phyloP scores from a whole-genome alignment of 2,113 vertebrate genomes.

The Romanogobio albipinnatus region DNA sequence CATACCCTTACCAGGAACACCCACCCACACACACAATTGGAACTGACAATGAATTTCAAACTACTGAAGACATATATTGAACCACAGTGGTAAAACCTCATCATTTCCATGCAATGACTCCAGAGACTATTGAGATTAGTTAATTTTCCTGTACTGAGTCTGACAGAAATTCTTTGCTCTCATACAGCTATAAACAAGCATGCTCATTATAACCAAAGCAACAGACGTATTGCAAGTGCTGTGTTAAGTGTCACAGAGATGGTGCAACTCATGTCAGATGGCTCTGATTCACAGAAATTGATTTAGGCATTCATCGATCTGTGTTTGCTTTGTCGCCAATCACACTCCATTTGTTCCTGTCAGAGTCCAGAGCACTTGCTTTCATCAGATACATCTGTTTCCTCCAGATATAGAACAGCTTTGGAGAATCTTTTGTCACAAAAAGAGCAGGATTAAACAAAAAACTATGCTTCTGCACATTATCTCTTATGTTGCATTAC shows the following conservation, averaged over 20 bases:
- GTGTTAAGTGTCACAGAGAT: slow-evolving; percentile 35
- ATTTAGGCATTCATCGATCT: slow-evolving; percentile 15
- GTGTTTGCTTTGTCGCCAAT: slow-evolving; percentile 9
- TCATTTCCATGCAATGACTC: not conserved
- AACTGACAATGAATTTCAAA: not conserved
- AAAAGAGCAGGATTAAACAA: not conserved
- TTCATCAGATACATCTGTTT: slow-evolving; percentile 18
- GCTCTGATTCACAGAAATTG: slow-evolving; percentile 6
- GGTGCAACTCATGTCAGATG: slow-evolving; percentile 33
- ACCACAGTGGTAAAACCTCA: not conserved
- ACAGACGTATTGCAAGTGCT: not conserved
- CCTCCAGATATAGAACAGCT: not conserved
- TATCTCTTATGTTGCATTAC: not conserved
- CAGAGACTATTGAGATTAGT: not conserved
- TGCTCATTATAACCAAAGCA: slow-evolving; percentile 23
- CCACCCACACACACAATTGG: too few species aligned
- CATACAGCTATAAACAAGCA: not conserved
- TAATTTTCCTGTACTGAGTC: slow-evolving; percentile 3
- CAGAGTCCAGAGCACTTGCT: not conserved
- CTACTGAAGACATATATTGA: not conserved
- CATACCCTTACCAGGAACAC: too few species aligned
- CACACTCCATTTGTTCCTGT: slow-evolving; percentile 26
- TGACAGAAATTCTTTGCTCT: not conserved
- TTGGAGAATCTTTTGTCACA: not conserved
- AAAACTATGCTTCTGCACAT: not conserved